These are phyloP conservation scores for Aptenodytes forsteri DNA, from an alignment of 2,113 vertebrate genomes.

Conservation along the genomic window DNA sequence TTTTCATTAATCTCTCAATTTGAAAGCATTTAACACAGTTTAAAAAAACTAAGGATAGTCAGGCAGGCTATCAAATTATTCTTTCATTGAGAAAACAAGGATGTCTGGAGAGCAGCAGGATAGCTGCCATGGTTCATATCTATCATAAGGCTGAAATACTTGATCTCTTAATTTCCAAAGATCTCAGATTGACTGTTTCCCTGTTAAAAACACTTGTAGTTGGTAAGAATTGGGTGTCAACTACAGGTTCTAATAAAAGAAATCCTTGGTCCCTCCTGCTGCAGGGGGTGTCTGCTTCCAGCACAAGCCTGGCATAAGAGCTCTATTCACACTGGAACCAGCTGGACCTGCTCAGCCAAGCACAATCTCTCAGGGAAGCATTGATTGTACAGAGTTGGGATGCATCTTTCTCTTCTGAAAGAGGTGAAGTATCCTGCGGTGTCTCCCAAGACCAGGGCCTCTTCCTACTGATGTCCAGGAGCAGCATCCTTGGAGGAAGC, in stretches of 20 bases:
- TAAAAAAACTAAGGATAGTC: accelerated
- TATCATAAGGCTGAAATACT: neutral
- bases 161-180: neutral
- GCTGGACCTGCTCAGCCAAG: neutral
- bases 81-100: neutral
- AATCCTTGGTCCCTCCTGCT: neutral
- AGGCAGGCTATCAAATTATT: neutral
- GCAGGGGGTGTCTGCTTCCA: neutral
- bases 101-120: neutral
- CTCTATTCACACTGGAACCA: neutral
- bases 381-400: accelerated
- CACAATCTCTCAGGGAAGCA: neutral
- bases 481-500: neutral
- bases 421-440: accelerated
- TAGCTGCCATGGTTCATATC: neutral
- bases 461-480: accelerated
- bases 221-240: neutral
- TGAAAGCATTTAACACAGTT: neutral
- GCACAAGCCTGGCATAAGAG: neutral
- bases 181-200: neutral
- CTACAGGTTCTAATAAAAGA: neutral
- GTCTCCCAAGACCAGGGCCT: too few relatives aligned
- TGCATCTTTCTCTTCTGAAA: neutral
- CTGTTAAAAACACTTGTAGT: neutral
- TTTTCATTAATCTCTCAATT: neutral